Conservation (phyloP, 2,797 vertebrate genomes). For the Urocyon cinereoargenteus region DNA sequence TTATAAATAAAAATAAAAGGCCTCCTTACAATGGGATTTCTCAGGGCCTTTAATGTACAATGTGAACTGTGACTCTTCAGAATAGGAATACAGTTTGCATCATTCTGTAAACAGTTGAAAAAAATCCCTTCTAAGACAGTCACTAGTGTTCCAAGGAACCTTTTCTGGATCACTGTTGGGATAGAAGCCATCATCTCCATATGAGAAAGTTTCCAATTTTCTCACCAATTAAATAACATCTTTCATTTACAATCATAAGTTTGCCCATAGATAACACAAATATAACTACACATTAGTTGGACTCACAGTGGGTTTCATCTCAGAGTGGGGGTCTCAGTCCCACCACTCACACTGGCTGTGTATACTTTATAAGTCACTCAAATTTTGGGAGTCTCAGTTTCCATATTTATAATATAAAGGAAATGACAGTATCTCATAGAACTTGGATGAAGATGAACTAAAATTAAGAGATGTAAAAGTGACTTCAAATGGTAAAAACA, state of each 20-base stretch:
- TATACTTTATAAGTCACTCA: background rate
- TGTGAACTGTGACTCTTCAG: background rate
- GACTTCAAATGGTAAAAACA: conserved; percentile 17
- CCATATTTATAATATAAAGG: background rate
- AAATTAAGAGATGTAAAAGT: background rate
- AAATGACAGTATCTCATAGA: background rate
- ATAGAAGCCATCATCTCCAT: background rate
- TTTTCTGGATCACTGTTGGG: background rate
- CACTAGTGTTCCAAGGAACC: background rate
- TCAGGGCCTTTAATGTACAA: background rate
- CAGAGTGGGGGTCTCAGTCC: background rate
- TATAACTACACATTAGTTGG: background rate
- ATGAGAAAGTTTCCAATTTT: background rate
- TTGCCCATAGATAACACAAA: background rate
- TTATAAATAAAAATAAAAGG: too few species aligned
- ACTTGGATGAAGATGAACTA: background rate
- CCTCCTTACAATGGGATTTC: background rate
- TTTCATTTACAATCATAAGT: conserved; percentile 3
- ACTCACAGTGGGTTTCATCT: background rate
- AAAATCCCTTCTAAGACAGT: background rate
- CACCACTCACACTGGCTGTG: background rate
- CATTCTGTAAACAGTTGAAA: background rate
- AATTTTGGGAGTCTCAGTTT: background rate
- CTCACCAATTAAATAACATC: background rate
- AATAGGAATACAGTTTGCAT: background rate